Evolutionary conservation across 2,113 vertebrate genomes (phyloP).

Genomic region (Xiphophorus couchianus): DNA sequence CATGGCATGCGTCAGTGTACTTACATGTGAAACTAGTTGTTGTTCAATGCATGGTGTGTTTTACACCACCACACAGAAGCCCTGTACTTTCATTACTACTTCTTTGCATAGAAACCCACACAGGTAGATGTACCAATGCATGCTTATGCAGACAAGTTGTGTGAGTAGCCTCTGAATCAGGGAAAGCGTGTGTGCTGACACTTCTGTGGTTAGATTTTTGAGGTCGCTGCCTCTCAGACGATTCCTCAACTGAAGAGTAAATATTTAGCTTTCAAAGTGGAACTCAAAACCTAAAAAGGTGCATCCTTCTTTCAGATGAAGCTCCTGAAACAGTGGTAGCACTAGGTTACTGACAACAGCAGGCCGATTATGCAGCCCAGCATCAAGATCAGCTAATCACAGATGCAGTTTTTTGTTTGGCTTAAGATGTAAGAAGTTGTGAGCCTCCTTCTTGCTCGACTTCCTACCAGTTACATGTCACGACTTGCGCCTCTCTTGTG

Average conservation of each 20-base stretch:
- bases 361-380: slow-evolving; percentile 12
- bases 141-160: neutral
- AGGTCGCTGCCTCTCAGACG: slow-evolving; percentile 27
- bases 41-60: slow-evolving; percentile 34
- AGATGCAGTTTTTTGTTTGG: neutral
- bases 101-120: neutral
- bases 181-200: neutral
- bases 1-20: neutral
- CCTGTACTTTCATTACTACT: neutral
- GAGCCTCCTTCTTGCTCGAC: neutral
- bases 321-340: slow-evolving; percentile 9
- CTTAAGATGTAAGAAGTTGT: slow-evolving; percentile 9
- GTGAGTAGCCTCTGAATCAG: neutral
- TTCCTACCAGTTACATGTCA: slow-evolving; percentile 35
- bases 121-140: neutral
- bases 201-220: neutral
- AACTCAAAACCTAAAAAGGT: slow-evolving; percentile 33
- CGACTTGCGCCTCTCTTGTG: slow-evolving; percentile 37
- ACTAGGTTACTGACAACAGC: slow-evolving; percentile 20
- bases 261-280: slow-evolving; percentile 53
- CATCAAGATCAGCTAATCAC: slow-evolving; percentile 6
- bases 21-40: slow-evolving; percentile 30
- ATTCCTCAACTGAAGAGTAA: slow-evolving; percentile 36
- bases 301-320: slow-evolving; percentile 9
- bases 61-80: slow-evolving; percentile 6